Evolutionary conservation across 2,888 invertebrate species (phyloP).

Genomic region (Epirrita christyi): DNA sequence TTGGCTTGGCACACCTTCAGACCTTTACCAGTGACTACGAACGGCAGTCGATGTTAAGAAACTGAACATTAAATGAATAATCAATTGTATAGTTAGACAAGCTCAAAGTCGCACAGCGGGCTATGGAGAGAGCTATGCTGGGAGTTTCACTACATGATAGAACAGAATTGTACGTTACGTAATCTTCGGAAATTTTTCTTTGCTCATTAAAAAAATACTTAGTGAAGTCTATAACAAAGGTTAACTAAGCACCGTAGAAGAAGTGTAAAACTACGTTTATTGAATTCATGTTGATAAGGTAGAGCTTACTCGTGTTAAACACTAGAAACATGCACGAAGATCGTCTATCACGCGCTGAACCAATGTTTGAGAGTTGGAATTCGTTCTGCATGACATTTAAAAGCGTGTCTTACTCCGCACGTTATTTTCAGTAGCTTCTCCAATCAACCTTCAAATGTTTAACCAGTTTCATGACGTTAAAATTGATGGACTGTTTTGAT

Average conservation of each 20-base stretch:
- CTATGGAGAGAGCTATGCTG: no score
- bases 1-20: constrained; percentile 5
- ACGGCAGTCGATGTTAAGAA: background rate
- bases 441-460: no score
- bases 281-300: constrained; percentile 14
- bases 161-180: no score
- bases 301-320: constrained; percentile 28
- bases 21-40: constrained; percentile 1
- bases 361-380: constrained; percentile 71
- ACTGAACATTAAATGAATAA: no score
- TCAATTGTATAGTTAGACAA: no score
- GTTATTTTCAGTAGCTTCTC: background rate
- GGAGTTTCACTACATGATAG: no score
- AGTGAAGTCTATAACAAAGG: no score
- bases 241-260: background rate
- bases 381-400: constrained; percentile 70
- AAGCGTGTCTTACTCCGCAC: constrained; percentile 32
- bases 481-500: no score
- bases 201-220: no score
- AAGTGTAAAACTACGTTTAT: constrained; percentile 8
- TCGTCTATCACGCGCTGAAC: constrained; percentile 68
- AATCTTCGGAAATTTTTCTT: no score
- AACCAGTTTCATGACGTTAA: no score
- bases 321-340: constrained; percentile 59
- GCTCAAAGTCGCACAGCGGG: no score